These are phyloP conservation scores for Pachyramphus minor DNA, from an alignment of 2,113 vertebrate genomes.

Conservation along the genomic window DNA sequence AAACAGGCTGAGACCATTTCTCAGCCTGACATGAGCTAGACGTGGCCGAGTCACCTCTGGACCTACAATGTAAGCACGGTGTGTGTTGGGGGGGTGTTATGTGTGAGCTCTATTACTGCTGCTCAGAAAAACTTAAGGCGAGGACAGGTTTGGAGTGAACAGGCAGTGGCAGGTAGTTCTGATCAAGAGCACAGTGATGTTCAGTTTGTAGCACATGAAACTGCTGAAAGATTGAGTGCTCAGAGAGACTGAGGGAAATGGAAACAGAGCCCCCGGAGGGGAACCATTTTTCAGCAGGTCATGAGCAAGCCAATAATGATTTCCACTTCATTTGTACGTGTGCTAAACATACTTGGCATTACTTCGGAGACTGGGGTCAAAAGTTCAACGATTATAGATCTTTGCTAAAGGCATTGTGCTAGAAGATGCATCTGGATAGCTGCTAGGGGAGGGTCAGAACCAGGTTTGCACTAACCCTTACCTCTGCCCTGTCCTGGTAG, in stretches of 20 bases:
- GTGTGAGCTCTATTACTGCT: neutral
- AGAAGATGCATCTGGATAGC: neutral
- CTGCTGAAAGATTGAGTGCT: neutral
- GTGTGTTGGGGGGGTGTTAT: too few species aligned
- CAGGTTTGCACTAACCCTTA: neutral
- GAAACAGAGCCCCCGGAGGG: neutral
- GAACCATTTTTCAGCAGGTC: constrained; percentile 53
- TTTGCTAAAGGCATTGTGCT: constrained; percentile 25
- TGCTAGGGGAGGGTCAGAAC: neutral
- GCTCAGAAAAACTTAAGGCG: neutral
- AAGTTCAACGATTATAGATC: constrained; percentile 48
- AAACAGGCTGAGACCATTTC: neutral
- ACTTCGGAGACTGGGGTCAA: constrained; percentile 49
- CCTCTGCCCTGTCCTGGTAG: neutral
- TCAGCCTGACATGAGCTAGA: neutral
- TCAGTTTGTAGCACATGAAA: neutral
- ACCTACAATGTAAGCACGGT: accelerated
- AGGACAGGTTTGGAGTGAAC: neutral
- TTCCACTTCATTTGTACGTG: constrained; percentile 51
- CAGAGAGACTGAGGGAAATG: neutral
- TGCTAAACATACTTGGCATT: constrained; percentile 47
- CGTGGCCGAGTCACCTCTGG: neutral
- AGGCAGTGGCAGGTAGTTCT: neutral
- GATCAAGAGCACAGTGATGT: neutral
- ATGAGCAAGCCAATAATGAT: constrained; percentile 51